phyloP scores from a whole-genome alignment of 1,140 invertebrate species.

The Marisa cornuarietis region DNA sequence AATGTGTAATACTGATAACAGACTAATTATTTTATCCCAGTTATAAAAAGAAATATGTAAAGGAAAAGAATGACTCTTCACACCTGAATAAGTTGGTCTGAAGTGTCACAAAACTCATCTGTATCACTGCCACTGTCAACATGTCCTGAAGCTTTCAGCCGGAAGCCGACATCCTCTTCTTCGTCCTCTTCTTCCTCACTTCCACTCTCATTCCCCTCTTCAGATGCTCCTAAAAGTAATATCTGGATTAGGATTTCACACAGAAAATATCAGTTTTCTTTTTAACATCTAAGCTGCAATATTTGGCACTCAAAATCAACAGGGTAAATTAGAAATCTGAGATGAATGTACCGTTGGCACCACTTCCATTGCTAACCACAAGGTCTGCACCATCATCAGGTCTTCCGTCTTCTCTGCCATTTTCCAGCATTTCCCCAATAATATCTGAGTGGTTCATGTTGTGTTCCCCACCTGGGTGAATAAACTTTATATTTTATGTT shows the following conservation, averaged over 20 bases:
- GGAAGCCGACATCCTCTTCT: too few relatives aligned
- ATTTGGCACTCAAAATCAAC: too few relatives aligned
- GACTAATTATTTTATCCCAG: too few relatives aligned
- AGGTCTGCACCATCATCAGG: not conserved
- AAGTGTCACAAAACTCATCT: slow-evolving; percentile 66
- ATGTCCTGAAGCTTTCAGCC: slow-evolving; percentile 9
- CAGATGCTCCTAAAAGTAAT: too few relatives aligned
- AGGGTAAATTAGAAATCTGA: too few relatives aligned
- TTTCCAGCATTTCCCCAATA: slow-evolving; percentile 13
- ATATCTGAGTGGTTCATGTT: not conserved
- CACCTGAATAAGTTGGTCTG: slow-evolving; percentile 51
- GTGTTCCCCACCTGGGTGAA: not conserved
- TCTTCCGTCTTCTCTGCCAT: not conserved
- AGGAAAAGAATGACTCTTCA: too few relatives aligned
- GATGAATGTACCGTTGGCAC: not conserved
- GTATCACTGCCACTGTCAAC: slow-evolving; percentile 61
- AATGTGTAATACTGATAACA: too few relatives aligned
- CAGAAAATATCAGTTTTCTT: too few relatives aligned
- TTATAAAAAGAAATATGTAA: too few relatives aligned
- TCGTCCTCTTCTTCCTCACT: not conserved
- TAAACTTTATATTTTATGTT: not conserved
- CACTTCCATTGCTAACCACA: not conserved
- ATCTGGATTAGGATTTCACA: too few relatives aligned
- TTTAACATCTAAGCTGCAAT: too few relatives aligned
- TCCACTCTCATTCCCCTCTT: not conserved